These are phyloP conservation scores for Drosophila cardini DNA, from an alignment of 1,140 invertebrate species.

Conservation along the genomic window DNA sequence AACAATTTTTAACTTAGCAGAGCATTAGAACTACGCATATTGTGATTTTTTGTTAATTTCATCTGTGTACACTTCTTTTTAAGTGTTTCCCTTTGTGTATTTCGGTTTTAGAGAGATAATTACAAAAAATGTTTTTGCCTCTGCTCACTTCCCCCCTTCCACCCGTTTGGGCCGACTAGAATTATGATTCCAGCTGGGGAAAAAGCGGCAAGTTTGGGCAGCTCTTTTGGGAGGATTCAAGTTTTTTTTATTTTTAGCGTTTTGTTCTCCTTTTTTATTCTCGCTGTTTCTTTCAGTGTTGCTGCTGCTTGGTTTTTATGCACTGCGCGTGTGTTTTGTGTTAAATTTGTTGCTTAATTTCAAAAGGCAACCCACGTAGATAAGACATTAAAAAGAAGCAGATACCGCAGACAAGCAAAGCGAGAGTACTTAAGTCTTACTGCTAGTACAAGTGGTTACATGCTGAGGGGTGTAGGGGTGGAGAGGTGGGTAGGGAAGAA, in stretches of 20 bases:
- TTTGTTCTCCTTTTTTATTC: not conserved
- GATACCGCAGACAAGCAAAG: slow-evolving; percentile 44
- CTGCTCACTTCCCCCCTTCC: slow-evolving; percentile 36
- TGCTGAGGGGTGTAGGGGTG: not conserved
- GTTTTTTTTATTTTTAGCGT: slow-evolving; percentile 45
- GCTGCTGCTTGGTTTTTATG: slow-evolving; percentile 73
- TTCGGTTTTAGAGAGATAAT: slow-evolving; percentile 77
- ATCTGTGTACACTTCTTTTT: not conserved
- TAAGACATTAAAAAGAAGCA: slow-evolving; percentile 72
- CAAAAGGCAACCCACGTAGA: slow-evolving; percentile 64
- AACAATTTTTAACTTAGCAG: not conserved
- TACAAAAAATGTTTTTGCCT: slow-evolving; percentile 78
- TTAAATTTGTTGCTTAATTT: slow-evolving; percentile 72
- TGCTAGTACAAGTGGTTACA: slow-evolving; percentile 8
- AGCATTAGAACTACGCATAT: not conserved
- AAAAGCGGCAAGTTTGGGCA: not conserved
- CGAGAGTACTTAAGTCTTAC: slow-evolving; percentile 20
- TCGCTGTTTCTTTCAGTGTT: slow-evolving; percentile 8
- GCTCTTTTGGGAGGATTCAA: slow-evolving; percentile 18
- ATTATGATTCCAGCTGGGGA: slow-evolving; percentile 63
- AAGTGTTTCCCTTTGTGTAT: slow-evolving; percentile 37
- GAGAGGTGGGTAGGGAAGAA: slow-evolving; percentile 1
- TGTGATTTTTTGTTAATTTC: not conserved
- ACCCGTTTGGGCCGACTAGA: slow-evolving; percentile 64
- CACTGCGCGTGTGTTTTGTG: slow-evolving; percentile 73